Conservation (phyloP, 2,113 vertebrate genomes). For the Ailurus styani region DNA sequence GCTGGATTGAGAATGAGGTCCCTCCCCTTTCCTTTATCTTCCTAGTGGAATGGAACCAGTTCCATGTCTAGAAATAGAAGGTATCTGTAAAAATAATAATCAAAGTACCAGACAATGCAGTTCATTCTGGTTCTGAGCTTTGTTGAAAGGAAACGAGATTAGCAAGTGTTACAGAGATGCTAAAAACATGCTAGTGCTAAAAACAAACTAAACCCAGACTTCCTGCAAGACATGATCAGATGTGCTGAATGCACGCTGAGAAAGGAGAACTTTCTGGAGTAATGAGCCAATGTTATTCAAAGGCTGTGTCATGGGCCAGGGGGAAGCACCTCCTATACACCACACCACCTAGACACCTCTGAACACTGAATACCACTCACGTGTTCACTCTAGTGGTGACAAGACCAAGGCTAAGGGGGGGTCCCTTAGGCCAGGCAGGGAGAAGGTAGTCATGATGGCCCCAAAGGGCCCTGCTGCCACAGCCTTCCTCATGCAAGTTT, state of each 20-base stretch:
- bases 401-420: neutral
- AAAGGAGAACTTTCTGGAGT: rapidly evolving
- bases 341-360: neutral
- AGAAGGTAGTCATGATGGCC: neutral
- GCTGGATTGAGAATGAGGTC: neutral
- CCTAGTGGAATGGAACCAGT: neutral
- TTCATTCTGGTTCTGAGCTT: neutral
- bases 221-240: neutral
- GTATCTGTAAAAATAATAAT: neutral
- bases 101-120: neutral
- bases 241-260: neutral
- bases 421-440: neutral
- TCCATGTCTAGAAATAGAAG: neutral
- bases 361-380: neutral
- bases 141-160: neutral
- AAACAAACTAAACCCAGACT: neutral
- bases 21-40: neutral
- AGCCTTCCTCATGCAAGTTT: neutral
- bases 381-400: too few species aligned
- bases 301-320: rapidly evolving
- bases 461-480: neutral
- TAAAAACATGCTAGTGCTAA: neutral
- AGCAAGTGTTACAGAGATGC: neutral
- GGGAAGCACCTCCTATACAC: neutral
- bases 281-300: neutral